Conservation (phyloP, 2,113 vertebrate genomes). For the Cynocephalus volans region DNA sequence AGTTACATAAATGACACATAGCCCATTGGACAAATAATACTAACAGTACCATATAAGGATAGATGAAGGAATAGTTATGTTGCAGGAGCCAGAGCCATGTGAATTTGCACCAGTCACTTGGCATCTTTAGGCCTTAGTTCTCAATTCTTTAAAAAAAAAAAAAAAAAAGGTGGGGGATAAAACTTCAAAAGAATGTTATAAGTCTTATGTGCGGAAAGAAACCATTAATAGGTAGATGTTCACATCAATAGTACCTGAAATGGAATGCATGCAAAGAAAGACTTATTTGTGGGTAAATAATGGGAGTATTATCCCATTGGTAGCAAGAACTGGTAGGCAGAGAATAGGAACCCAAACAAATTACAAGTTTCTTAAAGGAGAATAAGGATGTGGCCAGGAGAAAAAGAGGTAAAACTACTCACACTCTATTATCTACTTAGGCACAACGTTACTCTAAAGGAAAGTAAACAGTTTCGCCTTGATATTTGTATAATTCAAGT, state of each 20-base stretch:
- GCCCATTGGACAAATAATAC: background rate
- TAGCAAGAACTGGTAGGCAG: background rate
- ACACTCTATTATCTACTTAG: background rate
- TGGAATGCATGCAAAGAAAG: background rate
- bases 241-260: background rate
- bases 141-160: conserved; percentile 14
- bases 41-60: background rate
- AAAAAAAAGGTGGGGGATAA: background rate
- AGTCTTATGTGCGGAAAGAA: background rate
- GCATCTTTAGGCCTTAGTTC: background rate
- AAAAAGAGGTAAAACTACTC: background rate
- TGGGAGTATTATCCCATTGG: background rate
- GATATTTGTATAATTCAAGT: background rate
- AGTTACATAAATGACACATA: background rate
- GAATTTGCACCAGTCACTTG: conserved; percentile 1
- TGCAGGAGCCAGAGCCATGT: background rate
- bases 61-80: background rate
- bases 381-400: background rate
- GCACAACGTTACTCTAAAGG: background rate
- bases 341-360: background rate
- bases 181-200: background rate
- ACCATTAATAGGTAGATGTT: background rate
- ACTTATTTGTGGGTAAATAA: background rate
- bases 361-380: background rate
- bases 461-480: conserved; percentile 32